A percentile compares a stretch with the other conserved stretches of the same genome.
These are phyloP conservation scores for Gyrodactylus bullatarudis DNA, from an alignment of 1,140 invertebrate genomes.

Conservation along the genomic window DNA sequence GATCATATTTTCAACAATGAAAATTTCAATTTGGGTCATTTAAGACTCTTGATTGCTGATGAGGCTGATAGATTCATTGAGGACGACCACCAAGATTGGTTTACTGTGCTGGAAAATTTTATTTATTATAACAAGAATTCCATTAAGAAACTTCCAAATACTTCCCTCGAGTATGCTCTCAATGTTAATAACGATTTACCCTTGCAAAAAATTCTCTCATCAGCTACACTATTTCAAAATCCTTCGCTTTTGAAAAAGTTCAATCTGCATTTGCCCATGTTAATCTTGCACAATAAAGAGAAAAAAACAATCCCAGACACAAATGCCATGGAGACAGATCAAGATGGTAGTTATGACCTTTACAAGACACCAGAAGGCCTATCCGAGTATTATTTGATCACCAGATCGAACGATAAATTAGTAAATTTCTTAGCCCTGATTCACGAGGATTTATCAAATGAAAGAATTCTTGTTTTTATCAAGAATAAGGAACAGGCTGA, in stretches of 20 bases:
- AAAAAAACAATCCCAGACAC: not conserved
- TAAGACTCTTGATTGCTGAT: constrained; percentile 54
- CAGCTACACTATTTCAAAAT: constrained; percentile 14
- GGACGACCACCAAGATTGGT: constrained; percentile 53
- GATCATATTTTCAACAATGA: constrained; percentile 54
- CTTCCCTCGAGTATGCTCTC: not conserved
- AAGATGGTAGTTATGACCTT: not conserved
- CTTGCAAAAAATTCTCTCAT: constrained; percentile 23
- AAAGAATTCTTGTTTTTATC: not conserved
- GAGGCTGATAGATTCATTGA: constrained; percentile 75
- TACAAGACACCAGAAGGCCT: not conserved
- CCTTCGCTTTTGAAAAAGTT: constrained; percentile 3
- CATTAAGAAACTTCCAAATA: not conserved
- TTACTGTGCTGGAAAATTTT: constrained; percentile 20
- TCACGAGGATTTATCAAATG: not conserved
- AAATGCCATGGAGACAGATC: too few relatives aligned
- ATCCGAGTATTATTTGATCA: not conserved
- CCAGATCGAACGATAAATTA: not conserved
- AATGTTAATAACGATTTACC: constrained; percentile 11
- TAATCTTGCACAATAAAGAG: not conserved
- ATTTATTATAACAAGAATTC: not conserved
- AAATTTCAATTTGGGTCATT: constrained; percentile 41
- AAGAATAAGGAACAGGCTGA: not conserved
- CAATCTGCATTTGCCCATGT: constrained; percentile 8
- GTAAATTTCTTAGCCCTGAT: not conserved